phyloP scores from a whole-genome alignment of 2,888 invertebrate species.

The Sinohyriopsis cumingii region DNA sequence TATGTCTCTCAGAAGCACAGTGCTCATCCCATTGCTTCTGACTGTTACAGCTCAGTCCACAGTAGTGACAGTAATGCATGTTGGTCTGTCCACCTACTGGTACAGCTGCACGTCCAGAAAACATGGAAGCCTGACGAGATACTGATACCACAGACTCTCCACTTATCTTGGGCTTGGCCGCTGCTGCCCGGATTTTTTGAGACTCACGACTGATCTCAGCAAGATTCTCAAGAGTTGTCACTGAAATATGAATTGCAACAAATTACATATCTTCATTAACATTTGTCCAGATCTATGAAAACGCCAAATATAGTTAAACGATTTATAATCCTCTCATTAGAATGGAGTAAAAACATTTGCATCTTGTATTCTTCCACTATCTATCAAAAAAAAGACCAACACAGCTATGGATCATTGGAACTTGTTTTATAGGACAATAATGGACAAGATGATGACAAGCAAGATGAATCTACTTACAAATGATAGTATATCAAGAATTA shows the following conservation, averaged over 20 bases:
- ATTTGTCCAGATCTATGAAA: too few species aligned
- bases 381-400: too few species aligned
- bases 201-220: slow-evolving; percentile 42
- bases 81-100: slow-evolving; percentile 32
- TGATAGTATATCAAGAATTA: too few species aligned
- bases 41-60: slow-evolving; percentile 59
- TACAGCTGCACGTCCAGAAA: slow-evolving; percentile 12
- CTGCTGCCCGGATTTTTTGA: slow-evolving; percentile 38
- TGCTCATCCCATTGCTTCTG: slow-evolving; percentile 67
- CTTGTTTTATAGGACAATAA: too few species aligned
- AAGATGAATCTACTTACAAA: too few species aligned
- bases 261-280: not conserved
- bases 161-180: slow-evolving; percentile 47
- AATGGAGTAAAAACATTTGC: too few species aligned
- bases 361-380: too few species aligned
- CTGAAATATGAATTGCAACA: slow-evolving; percentile 28
- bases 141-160: slow-evolving; percentile 61
- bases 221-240: slow-evolving; percentile 45
- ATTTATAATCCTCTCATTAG: too few species aligned
- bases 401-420: too few species aligned
- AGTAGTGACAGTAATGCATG: slow-evolving; percentile 63
- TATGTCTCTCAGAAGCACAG: slow-evolving; percentile 64
- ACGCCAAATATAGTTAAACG: too few species aligned
- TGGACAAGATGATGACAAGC: too few species aligned
- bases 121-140: slow-evolving; percentile 3